A percentile compares a stretch with the other conserved stretches of the same genome.
phyloP scores from a whole-genome alignment of 2,888 invertebrate genomes.

The Hofmannophila pseudospretella region DNA sequence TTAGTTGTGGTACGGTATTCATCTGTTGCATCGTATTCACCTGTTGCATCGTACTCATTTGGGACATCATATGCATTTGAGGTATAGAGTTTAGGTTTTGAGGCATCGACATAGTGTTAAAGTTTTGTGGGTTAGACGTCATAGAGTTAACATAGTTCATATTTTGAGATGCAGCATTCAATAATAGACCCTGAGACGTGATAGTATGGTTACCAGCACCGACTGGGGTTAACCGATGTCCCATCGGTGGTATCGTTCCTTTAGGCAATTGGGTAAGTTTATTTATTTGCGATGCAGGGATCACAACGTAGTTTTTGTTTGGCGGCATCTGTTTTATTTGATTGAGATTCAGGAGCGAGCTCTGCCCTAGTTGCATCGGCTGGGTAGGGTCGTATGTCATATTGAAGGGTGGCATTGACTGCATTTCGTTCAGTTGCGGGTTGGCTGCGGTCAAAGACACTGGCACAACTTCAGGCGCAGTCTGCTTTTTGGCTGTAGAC shows the following conservation, averaged over 20 bases:
- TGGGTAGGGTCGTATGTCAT: neutral
- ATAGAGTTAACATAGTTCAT: neutral
- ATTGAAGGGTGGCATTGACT: neutral
- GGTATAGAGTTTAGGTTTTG: neutral
- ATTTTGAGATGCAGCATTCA: neutral
- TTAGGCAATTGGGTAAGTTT: neutral
- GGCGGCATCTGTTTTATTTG: neutral
- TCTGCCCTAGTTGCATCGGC: neutral
- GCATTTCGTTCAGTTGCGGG: neutral
- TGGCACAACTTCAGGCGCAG: conserved; percentile 3
- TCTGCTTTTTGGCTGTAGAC: conserved; percentile 2
- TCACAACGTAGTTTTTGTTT: conserved; percentile 3
- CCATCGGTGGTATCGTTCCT: neutral
- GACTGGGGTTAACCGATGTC: neutral
- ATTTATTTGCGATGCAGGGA: neutral
- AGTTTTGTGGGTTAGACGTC: conserved; percentile 2
- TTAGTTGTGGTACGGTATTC: neutral
- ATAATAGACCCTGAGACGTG: neutral
- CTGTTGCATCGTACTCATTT: neutral
- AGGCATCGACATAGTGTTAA: neutral
- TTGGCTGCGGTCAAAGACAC: conserved; percentile 6
- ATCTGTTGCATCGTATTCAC: neutral
- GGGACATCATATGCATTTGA: neutral
- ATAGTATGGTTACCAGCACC: too few species aligned
- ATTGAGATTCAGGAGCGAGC: neutral